These are phyloP conservation scores for Crossaster papposus DNA, from an alignment of 53 echinoderm and acorn worm genomes.

Conservation along the genomic window DNA sequence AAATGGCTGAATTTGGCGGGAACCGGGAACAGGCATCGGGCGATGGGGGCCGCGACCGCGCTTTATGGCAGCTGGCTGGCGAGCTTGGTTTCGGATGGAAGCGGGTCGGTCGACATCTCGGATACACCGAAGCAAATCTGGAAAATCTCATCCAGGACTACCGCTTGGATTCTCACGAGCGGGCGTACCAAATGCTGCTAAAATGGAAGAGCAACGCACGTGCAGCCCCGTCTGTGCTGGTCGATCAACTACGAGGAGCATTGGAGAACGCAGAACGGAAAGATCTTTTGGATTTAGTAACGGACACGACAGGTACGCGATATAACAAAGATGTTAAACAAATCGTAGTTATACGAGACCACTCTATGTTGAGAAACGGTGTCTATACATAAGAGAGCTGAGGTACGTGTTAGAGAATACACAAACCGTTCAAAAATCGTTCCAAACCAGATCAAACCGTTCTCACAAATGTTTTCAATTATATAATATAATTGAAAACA, in stretches of 20 bases:
- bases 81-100: background rate
- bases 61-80: conserved; percentile 3
- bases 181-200: conserved; percentile 62
- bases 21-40: background rate
- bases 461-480: too few relatives aligned
- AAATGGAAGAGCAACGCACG: conserved; percentile 17
- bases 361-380: background rate
- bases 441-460: too few relatives aligned
- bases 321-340: background rate
- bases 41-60: background rate
- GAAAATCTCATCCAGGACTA: conserved; percentile 51
- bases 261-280: conserved; percentile 12
- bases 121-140: conserved; percentile 19
- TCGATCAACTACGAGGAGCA: conserved; percentile 16
- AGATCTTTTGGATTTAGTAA: conserved; percentile 2
- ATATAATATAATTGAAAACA: too few relatives aligned
- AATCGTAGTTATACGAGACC: background rate
- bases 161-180: conserved; percentile 3
- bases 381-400: background rate
- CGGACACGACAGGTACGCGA: background rate
- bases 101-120: background rate
- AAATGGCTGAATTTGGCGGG: background rate
- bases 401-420: too few relatives aligned
- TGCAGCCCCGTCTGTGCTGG: background rate
- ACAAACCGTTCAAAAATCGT: too few relatives aligned